Evolutionary conservation across 2,113 vertebrate species (phyloP).

Genomic region (Peromyscus californicus): DNA sequence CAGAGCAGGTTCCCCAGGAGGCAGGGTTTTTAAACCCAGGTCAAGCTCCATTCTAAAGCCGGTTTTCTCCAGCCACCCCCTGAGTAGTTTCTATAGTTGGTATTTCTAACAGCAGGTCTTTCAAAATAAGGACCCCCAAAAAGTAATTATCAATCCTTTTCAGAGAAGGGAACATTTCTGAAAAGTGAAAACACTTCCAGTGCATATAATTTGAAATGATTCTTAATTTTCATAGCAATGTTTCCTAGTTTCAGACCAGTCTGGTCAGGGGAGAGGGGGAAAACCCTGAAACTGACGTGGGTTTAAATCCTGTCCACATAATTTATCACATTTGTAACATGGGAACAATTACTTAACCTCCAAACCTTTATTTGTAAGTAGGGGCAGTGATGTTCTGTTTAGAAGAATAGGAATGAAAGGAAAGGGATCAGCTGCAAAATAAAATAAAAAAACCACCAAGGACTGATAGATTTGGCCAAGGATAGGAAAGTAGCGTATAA

Average conservation of each 20-base stretch:
- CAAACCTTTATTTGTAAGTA: slow-evolving; percentile 31
- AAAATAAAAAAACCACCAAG: neutral
- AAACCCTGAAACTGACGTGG: neutral
- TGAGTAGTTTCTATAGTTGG: neutral
- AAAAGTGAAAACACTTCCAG: slow-evolving; percentile 10
- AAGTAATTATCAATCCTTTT: slow-evolving; percentile 11
- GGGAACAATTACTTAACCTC: neutral
- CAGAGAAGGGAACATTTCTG: neutral
- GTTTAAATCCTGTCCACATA: neutral
- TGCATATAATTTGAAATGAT: neutral
- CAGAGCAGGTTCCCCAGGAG: neutral
- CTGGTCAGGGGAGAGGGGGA: neutral
- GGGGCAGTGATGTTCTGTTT: neutral
- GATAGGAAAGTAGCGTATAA: neutral
- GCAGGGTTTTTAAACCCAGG: neutral
- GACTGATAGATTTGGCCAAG: neutral
- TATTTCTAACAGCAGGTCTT: neutral
- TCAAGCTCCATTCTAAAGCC: neutral
- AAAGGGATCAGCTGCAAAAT: neutral
- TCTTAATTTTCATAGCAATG: slow-evolving; percentile 2
- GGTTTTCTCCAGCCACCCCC: neutral
- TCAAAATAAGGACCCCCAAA: neutral
- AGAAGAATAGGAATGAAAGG: neutral
- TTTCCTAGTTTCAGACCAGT: slow-evolving; percentile 7
- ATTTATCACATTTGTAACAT: neutral